Base-by-base conservation (phyloP, 2,888 invertebrate genomes). In the Synanthedon myopaeformis region DNA sequence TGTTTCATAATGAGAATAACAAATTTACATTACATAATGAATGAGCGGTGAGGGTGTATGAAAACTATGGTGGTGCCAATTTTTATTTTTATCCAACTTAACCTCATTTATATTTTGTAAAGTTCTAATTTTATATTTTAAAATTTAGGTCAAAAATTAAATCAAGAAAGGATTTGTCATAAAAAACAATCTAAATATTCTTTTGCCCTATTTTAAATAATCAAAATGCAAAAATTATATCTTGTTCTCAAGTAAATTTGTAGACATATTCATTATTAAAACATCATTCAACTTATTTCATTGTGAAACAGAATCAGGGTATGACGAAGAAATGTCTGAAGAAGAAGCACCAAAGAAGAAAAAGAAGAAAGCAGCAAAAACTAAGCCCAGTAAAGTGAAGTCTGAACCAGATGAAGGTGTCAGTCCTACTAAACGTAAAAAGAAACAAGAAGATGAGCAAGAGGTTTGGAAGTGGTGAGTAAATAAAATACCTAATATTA, bases 401-500 rank as follows among this genome's bases (percentile, higher is more conserved):
- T 59, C 69, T 49, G 51, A 51, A 12, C 66, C 73, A 53, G 66
- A 65, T 54, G 73, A 76, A 61, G 69, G 72, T 49, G 68, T 82
- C 64, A 84, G 89, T 63, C 91, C 91, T 51, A 90, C 90, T 49
- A 92, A 92, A 61, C 90, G 90, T 54, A 94, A 93, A 75, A 94
- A 94, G 74, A 94, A 94, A 71, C 92, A 92, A 62, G 95, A 95
- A 53, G 94, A 94, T 59, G 91, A 92, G 62, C 91, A 89, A 66
- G 94, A 96, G 83, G 96, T 96, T 55, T 96, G 96, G 96, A 94
- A 95, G 90, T 96, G 96, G 96, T 96, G 84, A 89, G 90, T 78
- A 45, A 51, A 49, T 23, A 23, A 45, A 51, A 49, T 23, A 23
- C 4, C 1, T 23, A 23, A 5, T 23, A 23, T 23, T 23, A 23